Evolutionary conservation across 2,113 vertebrate species (phyloP).

Genomic region (Alexandromys fortis): DNA sequence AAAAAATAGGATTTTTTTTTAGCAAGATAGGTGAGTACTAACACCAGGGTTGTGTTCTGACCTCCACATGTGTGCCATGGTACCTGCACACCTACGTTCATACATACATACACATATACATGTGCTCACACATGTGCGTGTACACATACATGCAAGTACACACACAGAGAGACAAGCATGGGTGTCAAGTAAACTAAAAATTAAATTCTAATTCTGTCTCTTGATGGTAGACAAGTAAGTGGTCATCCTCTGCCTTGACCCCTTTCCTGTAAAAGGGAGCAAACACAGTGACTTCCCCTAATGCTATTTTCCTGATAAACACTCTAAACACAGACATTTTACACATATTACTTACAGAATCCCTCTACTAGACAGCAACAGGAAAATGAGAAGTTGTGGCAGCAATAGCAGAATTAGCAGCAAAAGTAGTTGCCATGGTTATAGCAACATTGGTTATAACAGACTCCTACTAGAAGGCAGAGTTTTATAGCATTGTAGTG

Average conservation of each 20-base stretch:
- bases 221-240: background rate
- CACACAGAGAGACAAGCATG: background rate
- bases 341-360: rapidly evolving
- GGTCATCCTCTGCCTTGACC: background rate
- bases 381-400: rapidly evolving
- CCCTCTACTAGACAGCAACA: background rate
- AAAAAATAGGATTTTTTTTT: no score
- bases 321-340: background rate
- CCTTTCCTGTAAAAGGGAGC: background rate
- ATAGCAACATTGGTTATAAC: no score
- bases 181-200: background rate
- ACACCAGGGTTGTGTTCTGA: background rate
- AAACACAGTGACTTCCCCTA: background rate
- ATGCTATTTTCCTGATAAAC: background rate
- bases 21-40: background rate
- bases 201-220: background rate
- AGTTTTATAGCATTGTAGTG: background rate
- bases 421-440: rapidly evolving
- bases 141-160: background rate
- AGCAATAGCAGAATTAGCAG: background rate
- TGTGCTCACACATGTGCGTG: background rate
- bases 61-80: no score
- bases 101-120: background rate
- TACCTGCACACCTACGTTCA: background rate
- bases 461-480: no score